Conservation (phyloP, 2,888 invertebrate genomes). For the Prosopocoilus inquinatus region DNA sequence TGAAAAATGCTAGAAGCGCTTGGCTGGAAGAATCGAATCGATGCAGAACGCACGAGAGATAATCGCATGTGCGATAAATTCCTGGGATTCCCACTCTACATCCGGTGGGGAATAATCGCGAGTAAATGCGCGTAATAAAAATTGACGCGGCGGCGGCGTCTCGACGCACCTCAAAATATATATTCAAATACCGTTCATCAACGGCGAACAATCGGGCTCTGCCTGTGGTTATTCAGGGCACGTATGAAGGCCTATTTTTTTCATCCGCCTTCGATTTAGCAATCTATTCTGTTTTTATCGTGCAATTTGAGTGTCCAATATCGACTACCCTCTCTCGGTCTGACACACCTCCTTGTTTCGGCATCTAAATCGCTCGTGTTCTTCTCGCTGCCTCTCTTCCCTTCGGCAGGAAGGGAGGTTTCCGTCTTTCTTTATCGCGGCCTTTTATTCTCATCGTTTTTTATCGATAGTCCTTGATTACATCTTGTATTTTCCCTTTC, state of each 20-base stretch:
- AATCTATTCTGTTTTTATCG: conserved; percentile 50
- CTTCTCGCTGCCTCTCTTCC: not conserved
- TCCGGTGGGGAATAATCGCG: not conserved
- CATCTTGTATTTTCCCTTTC: conserved; percentile 24
- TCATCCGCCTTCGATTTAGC: conserved; percentile 49
- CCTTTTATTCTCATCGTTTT: conserved; percentile 32
- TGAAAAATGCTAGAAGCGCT: too few species aligned
- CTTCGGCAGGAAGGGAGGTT: conserved; percentile 10
- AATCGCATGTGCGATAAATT: not conserved
- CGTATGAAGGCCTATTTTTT: conserved; percentile 47
- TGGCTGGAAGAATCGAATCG: too few species aligned
- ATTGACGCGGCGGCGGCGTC: not conserved
- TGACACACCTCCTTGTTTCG: not conserved
- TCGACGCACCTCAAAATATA: conserved; percentile 24
- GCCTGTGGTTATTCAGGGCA: conserved; percentile 37
- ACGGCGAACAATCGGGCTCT: conserved; percentile 17
- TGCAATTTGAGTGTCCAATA: conserved; percentile 46
- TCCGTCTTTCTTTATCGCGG: conserved; percentile 27
- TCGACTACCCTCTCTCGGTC: conserved; percentile 17
- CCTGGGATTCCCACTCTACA: not conserved
- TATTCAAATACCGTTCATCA: conserved; percentile 43
- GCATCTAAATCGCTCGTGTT: conserved; percentile 12
- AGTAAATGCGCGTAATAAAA: not conserved
- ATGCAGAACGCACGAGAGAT: too few species aligned
- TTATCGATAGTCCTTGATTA: conserved; percentile 33